Base-by-base conservation (phyloP, 2,113 vertebrate species). In the Lepisosteus oculatus region DNA sequence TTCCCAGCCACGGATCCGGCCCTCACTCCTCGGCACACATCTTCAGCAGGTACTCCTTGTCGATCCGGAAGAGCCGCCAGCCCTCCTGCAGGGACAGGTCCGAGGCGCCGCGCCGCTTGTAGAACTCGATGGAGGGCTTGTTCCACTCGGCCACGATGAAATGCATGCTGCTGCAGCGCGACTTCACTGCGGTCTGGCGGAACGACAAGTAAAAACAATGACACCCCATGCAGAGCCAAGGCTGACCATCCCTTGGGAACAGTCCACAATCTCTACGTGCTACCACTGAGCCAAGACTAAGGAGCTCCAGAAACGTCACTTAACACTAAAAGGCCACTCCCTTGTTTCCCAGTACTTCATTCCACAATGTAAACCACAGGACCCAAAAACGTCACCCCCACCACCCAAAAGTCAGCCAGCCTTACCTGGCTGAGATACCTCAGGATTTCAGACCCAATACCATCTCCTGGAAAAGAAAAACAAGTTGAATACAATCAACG, bases 91-190 rank as follows among this genome's bases (percentile, higher is more conserved):
- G 84, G 12, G 89, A 89, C 56, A 89, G 88, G 71, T 88, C 90
- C 3, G 81, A 82, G 8, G 90, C 87, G 65, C 88, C 86, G 6
- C 43, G 61, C 15, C 69, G 85, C 74, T 79, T 88, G 11, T 87
- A 90, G 72, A 90, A 88, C 64, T 92, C 84, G 5, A 82, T 86
- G 62, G 91, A 88, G n/a, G 80, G 67, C 55, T 87, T 80, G 78
- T 93, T 94, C 89, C 89, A 89, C 76, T 86, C 85, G 54, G 88
- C 80, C 1, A 87, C 89, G n/a, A 92, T 84, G 76, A 94, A 92
- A 67, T 93, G 87, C 91, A 96, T 92, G 78, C 87, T 84, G 43
- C 85, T 91, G 68, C 93, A 93, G 3, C 89, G 83, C 3, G 76
- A 89, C 73, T 77, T 86, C 44, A 93, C 85, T 13, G 92, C 92